phyloP scores from a whole-genome alignment of 2,113 vertebrate genomes.

The Hiodon tergisus region DNA sequence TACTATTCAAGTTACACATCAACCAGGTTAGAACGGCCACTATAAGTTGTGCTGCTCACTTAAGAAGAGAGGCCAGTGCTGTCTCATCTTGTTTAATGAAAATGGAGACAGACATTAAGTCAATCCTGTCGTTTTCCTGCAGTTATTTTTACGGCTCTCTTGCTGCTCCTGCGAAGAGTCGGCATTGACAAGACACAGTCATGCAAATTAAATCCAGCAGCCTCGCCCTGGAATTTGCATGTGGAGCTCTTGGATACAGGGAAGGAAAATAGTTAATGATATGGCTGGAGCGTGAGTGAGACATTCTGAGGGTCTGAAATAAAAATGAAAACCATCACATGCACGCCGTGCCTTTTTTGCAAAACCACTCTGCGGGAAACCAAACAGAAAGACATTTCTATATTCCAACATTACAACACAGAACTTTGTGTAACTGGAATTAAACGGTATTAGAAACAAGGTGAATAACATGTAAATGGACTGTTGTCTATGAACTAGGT shows the following conservation, averaged over 20 bases:
- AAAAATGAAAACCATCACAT: neutral
- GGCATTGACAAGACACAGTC: constrained; percentile 26
- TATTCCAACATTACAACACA: no score
- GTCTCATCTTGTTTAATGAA: neutral
- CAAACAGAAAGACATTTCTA: no score
- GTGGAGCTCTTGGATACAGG: constrained; percentile 21
- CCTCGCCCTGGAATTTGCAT: constrained; percentile 36
- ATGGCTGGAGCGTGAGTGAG: constrained; percentile 15
- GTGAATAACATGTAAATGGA: no score
- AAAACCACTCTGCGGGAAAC: no score
- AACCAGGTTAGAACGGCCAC: no score
- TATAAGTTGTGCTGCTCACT: no score
- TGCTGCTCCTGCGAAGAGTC: neutral
- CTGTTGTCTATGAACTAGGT: no score
- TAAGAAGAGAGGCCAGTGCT: neutral
- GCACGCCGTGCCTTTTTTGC: neutral
- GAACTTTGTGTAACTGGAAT: no score
- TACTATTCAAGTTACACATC: no score
- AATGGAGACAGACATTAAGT: neutral
- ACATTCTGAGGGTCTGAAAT: constrained; percentile 9
- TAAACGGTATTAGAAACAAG: no score
- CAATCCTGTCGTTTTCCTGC: neutral
- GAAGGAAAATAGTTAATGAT: constrained; percentile 15
- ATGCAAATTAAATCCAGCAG: constrained; percentile 31
- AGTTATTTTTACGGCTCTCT: neutral